These are phyloP conservation scores for Heliconius himera DNA, from an alignment of 1,140 invertebrate genomes.

Conservation along the genomic window DNA sequence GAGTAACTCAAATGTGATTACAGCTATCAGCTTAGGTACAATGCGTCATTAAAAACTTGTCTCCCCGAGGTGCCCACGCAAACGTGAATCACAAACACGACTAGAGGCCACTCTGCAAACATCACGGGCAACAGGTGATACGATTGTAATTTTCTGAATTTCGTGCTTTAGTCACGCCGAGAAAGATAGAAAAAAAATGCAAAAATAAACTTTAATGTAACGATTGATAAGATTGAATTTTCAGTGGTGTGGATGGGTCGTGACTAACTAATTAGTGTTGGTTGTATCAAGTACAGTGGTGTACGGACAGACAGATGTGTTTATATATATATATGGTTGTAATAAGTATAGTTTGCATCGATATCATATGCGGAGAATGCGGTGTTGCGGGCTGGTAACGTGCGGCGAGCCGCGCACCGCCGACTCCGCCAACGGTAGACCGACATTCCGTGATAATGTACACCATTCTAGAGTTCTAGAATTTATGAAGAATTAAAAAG, in stretches of 20 bases:
- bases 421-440: slow-evolving; percentile 39
- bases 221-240: neutral
- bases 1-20: neutral
- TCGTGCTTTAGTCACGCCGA: slow-evolving; percentile 42
- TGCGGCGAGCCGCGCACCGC: slow-evolving; percentile 50
- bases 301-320: neutral
- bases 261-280: slow-evolving; percentile 25
- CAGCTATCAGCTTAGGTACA: neutral
- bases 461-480: slow-evolving; percentile 12
- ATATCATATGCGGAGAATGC: slow-evolving; percentile 53
- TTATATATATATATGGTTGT: neutral
- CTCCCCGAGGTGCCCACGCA: slow-evolving; percentile 18
- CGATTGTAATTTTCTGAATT: slow-evolving; percentile 51
- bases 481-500: neutral
- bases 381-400: slow-evolving; percentile 50
- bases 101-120: slow-evolving; percentile 21
- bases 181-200: neutral
- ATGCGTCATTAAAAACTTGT: slow-evolving; percentile 12
- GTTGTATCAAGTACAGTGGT: neutral
- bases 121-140: slow-evolving; percentile 52
- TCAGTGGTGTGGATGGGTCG: neutral
- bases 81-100: slow-evolving; percentile 33
- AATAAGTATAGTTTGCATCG: slow-evolving; percentile 32
- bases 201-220: neutral
- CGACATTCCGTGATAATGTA: slow-evolving; percentile 49